Conservation (phyloP, 2,888 invertebrate genomes). For the Oligia strigilis region DNA sequence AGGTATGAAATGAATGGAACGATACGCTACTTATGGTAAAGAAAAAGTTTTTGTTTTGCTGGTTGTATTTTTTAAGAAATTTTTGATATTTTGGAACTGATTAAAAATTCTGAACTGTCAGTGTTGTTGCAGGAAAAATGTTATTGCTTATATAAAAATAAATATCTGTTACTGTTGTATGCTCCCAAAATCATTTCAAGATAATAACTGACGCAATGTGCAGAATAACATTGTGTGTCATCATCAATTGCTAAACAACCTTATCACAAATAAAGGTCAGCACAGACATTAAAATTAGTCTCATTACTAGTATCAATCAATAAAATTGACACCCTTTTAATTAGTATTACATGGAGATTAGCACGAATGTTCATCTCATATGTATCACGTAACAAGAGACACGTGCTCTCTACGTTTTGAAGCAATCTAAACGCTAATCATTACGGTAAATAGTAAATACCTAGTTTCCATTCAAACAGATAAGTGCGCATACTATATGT, state of each 20-base stretch:
- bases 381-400: neutral
- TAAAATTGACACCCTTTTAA: constrained; percentile 37
- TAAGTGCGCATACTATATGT: constrained; percentile 1
- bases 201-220: neutral
- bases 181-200: neutral
- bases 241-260: constrained; percentile 16
- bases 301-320: constrained; percentile 27
- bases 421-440: constrained; percentile 4
- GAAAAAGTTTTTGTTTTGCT: too few species aligned
- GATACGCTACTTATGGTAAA: neutral
- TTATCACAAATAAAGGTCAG: constrained; percentile 45
- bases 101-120: neutral
- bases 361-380: neutral
- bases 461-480: neutral
- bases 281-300: constrained; percentile 37
- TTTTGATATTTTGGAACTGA: neutral
- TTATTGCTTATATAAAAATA: neutral
- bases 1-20: constrained; percentile 22
- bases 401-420: constrained; percentile 7
- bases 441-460: constrained; percentile 11
- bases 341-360: constrained; percentile 31
- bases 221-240: neutral
- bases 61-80: neutral
- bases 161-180: neutral
- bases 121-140: neutral